Evolutionary conservation across 2,797 vertebrate species (phyloP).

Genomic region (Micropoecilia bifurca): DNA sequence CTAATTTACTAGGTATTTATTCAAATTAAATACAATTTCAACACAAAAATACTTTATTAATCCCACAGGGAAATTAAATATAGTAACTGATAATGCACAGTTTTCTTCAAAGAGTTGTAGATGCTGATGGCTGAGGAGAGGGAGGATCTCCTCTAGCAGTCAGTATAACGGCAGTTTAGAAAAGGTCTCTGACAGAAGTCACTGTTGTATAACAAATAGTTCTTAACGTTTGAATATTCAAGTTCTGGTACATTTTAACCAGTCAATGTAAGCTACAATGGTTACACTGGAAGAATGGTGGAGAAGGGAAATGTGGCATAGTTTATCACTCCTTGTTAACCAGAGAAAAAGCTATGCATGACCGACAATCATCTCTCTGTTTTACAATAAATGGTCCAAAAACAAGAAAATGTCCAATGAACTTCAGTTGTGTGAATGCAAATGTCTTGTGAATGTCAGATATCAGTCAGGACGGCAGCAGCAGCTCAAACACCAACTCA

Average conservation of each 20-base stretch:
- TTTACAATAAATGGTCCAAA: not conserved
- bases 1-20: not conserved
- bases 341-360: not conserved
- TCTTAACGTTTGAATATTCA: not conserved
- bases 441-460: not conserved
- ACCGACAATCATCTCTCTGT: not conserved
- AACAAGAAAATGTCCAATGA: not conserved
- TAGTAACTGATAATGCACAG: not conserved
- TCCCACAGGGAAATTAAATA: not conserved
- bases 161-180: not conserved
- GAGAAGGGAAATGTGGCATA: not conserved
- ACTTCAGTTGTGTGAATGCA: not conserved
- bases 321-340: not conserved
- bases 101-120: not conserved
- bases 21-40: not conserved
- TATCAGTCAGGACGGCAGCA: not conserved
- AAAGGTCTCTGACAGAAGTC: not conserved
- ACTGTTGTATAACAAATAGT: not conserved
- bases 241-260: not conserved
- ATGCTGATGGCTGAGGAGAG: too few relatives aligned
- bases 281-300: not conserved
- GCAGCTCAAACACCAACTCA: too few relatives aligned
- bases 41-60: not conserved
- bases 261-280: not conserved
- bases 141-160: not conserved